Base-by-base conservation (phyloP, 2,888 invertebrate genomes). In the Epinotia bilunana region DNA sequence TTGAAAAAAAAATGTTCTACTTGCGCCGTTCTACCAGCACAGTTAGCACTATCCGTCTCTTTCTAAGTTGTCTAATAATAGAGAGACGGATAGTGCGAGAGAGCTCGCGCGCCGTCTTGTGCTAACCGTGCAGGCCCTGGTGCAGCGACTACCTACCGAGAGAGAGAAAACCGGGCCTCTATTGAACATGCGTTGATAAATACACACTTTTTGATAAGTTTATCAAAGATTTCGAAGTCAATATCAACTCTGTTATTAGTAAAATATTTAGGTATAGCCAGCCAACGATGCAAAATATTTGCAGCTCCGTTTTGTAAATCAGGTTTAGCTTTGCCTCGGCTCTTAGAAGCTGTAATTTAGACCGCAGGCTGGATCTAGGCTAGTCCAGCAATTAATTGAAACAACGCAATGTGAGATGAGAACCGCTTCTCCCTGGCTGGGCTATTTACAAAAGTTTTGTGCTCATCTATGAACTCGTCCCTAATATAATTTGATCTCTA, bases 351-450 rank as follows among this genome's bases (percentile, higher is more conserved):
- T 64, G 57, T 46, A 33, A 60, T 39, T 49, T 23, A 33, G 58
- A 60, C 71, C 74, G 53, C 74, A 71, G 18, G 20, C 53, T 70
- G 60, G 28, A 74, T 28, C 33, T 65, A 60, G 61, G 69, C 16
- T 49, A 39, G 64, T 43, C 53, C 18, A 60, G 23, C 20, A 71
- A 71, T 74, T 64, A 74, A 71, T 70, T 70, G 43, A 60, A 64
- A 63, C 53, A 55, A 69, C 33, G 53, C 33, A 60, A 64, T 74
- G 58, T 60, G 5, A 46, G 69, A 60, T 58, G 23, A 69, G 43
- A 58, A n/a, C 58, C 12, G 69, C 23, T 23, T 23, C n/a, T 69
- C 58, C 23, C 23, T 28, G 53, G 43, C 23, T 69, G 20, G 7
- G 57, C 43, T 20, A 20, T n/a, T 53, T 53, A n/a, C 53, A n/a